Evolutionary conservation across 2,113 vertebrate genomes (phyloP).

Genomic region (Petrocephalus zakoni): DNA sequence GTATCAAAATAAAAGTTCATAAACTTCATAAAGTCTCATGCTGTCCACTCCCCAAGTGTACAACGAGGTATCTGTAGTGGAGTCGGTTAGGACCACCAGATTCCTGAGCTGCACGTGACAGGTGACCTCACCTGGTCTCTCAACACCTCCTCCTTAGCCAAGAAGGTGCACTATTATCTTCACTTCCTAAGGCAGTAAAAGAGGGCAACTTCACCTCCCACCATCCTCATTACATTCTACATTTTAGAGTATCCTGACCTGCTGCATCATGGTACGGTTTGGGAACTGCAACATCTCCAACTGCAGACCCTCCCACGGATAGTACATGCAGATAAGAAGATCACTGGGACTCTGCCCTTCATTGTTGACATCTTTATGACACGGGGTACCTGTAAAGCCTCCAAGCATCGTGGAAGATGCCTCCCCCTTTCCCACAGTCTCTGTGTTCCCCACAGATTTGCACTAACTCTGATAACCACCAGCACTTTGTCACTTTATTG

Average conservation of each 20-base stretch:
- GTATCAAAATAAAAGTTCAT: too few species aligned
- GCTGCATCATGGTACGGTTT: not conserved
- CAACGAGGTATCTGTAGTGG: not conserved
- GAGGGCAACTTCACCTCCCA: not conserved
- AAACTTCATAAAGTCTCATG: not conserved
- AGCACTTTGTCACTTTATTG: not conserved
- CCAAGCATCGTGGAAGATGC: not conserved
- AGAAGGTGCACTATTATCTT: not conserved
- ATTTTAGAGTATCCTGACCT: not conserved
- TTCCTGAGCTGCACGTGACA: not conserved
- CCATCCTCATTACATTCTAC: not conserved
- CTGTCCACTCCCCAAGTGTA: not conserved
- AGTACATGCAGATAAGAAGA: not conserved
- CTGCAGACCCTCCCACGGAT: not conserved
- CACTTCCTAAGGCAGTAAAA: not conserved
- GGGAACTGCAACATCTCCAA: not conserved
- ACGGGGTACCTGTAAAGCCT: not conserved
- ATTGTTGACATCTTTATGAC: not conserved
- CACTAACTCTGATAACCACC: not conserved
- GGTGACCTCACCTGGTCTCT: not conserved
- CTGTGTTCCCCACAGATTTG: not conserved
- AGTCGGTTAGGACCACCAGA: not conserved
- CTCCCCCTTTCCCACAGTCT: not conserved
- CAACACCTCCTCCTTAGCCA: not conserved
- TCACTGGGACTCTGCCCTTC: not conserved